Evolutionary conservation across 1,140 invertebrate genomes (phyloP).

Genomic region (Drosophila pseudoananassae): DNA sequence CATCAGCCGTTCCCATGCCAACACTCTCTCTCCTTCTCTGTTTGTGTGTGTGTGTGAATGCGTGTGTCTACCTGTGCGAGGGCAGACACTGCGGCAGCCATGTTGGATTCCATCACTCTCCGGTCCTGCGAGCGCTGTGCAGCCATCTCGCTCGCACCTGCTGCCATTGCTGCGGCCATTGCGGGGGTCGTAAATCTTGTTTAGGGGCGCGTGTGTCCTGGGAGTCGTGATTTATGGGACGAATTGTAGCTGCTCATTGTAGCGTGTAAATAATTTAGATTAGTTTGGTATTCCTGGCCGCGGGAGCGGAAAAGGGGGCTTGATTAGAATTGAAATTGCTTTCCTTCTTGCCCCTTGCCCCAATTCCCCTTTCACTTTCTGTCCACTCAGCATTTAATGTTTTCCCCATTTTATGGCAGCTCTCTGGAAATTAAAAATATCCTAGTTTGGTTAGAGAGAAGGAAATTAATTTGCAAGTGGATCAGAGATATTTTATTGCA

Average conservation of each 20-base stretch:
- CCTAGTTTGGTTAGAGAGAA: not conserved
- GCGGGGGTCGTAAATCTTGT: constrained; percentile 73
- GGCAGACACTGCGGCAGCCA: constrained; percentile 68
- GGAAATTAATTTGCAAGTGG: constrained; percentile 16
- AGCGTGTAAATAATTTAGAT: constrained; percentile 82
- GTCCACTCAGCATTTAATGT: constrained; percentile 30
- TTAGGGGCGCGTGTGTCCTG: constrained; percentile 82
- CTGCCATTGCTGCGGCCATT: constrained; percentile 28
- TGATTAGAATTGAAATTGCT: constrained; percentile 68
- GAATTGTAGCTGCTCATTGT: constrained; percentile 80
- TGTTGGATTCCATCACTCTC: constrained; percentile 83
- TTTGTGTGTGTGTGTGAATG: constrained; percentile 29
- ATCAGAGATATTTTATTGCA: not conserved
- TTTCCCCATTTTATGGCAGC: constrained; percentile 42
- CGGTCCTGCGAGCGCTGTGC: constrained; percentile 40
- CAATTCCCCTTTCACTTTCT: not conserved
- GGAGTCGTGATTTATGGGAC: constrained; percentile 81
- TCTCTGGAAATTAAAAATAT: constrained; percentile 34
- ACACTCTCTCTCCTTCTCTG: constrained; percentile 47
- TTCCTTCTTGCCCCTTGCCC: not conserved
- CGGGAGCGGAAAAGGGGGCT: constrained; percentile 20
- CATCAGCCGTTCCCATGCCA: constrained; percentile 59
- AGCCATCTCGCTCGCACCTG: constrained; percentile 66
- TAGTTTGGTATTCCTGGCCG: constrained; percentile 65
- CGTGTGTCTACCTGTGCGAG: constrained; percentile 71